Percentiles rank a stretch among this genome's conserved stretches.
Evolutionary conservation across 2,797 vertebrate genomes (phyloP).

Genomic region (Enteromius mattozi): DNA sequence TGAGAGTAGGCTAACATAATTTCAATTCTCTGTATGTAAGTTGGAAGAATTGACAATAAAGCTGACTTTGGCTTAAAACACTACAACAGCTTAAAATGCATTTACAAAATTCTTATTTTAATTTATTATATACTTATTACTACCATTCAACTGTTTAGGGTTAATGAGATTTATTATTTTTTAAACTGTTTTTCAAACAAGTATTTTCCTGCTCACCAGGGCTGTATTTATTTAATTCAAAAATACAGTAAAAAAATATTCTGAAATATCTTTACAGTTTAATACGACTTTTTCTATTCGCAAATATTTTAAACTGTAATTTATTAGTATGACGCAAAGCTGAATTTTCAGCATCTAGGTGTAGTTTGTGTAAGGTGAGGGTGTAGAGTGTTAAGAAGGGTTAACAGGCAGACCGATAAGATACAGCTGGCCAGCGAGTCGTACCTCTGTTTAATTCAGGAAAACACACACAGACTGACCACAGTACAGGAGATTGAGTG

Average conservation of each 20-base stretch:
- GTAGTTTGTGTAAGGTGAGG: not conserved
- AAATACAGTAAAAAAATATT: not conserved
- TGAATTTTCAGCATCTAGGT: not conserved
- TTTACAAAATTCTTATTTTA: not conserved
- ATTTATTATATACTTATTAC: not conserved
- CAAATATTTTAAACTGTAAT: not conserved
- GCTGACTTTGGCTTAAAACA: no score
- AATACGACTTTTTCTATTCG: not conserved
- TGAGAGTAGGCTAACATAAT: no score
- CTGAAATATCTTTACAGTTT: not conserved
- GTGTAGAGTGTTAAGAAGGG: not conserved
- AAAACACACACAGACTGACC: constrained; percentile 26
- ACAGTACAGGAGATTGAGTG: not conserved
- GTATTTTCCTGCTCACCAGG: not conserved
- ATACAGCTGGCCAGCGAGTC: constrained; percentile 12
- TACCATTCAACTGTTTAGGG: not conserved
- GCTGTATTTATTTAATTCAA: not conserved
- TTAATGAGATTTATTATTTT: not conserved
- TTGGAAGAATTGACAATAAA: no score
- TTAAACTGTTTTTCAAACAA: no score
- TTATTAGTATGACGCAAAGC: not conserved
- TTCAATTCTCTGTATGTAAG: no score
- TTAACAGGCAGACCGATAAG: constrained; percentile 16
- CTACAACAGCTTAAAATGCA: no score
- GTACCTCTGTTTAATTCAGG: constrained; percentile 15